Percentiles rank a stretch among this genome's conserved stretches.
Evolutionary conservation across 1,140 invertebrate genomes (phyloP).

Genomic region (Pseudomyrmex sp.): DNA sequence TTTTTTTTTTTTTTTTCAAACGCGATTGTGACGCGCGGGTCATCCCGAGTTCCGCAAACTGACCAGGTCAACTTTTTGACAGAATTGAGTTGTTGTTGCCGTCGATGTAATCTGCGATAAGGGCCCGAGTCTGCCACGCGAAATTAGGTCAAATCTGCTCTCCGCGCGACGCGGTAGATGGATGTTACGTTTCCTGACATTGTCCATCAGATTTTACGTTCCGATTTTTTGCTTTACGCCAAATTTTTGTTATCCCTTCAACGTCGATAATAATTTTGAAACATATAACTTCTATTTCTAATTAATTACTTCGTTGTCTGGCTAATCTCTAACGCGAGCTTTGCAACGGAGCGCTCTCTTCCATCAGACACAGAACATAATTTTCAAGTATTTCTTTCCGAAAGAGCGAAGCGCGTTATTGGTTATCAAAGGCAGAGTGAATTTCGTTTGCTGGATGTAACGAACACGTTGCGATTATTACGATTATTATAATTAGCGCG

Average conservation of each 20-base stretch:
- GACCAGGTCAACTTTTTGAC: slow-evolving; percentile 48
- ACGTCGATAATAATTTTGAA: background rate
- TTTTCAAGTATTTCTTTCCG: slow-evolving; percentile 9
- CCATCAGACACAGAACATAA: background rate
- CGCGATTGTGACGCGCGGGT: too few relatives aligned
- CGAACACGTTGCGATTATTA: slow-evolving; percentile 40
- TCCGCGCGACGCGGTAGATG: background rate
- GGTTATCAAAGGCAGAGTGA: slow-evolving; percentile 24
- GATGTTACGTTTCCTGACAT: slow-evolving; percentile 17
- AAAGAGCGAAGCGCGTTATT: background rate
- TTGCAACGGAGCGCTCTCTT: background rate
- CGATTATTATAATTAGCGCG: slow-evolving; percentile 53
- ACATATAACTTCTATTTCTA: too few relatives aligned
- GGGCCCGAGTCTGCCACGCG: background rate
- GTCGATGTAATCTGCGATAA: slow-evolving; percentile 48
- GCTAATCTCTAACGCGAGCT: too few relatives aligned
- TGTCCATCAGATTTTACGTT: slow-evolving; percentile 13
- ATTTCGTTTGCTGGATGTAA: slow-evolving; percentile 31
- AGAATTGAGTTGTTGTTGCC: slow-evolving; percentile 35
- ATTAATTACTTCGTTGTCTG: background rate
- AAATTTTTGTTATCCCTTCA: background rate
- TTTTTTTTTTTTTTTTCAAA: background rate
- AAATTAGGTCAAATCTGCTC: slow-evolving; percentile 49
- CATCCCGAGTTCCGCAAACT: background rate
- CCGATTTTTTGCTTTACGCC: slow-evolving; percentile 37